Percentiles rank a stretch among this genome's conserved stretches.
Conservation (phyloP, 1,140 invertebrate genomes). For the Cotesia glomerata region DNA sequence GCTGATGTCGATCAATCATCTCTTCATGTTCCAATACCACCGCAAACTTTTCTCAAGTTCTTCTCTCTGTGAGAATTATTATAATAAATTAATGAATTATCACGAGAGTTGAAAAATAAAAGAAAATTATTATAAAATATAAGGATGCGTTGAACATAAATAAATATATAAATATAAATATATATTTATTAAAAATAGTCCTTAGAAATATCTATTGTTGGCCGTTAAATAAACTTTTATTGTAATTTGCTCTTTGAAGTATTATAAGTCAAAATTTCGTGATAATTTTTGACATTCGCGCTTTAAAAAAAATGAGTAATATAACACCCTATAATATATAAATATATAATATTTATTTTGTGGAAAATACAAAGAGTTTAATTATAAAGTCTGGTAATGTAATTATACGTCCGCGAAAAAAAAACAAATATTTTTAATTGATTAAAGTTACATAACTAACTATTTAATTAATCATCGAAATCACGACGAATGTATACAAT, state of each 20-base stretch:
- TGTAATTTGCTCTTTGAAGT: conserved; percentile 23
- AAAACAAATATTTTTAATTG: no score
- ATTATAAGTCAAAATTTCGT: conserved; percentile 7
- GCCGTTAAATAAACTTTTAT: conserved; percentile 20
- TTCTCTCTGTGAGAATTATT: conserved; percentile 75
- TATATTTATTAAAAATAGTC: conserved; percentile 3
- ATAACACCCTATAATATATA: not conserved
- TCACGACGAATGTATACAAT: not conserved
- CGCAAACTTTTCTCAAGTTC: conserved; percentile 88
- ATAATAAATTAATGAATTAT: conserved; percentile 7
- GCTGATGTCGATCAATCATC: conserved; percentile 80
- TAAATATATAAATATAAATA: not conserved
- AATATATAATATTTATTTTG: conserved; percentile 2
- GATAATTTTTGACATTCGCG: not conserved
- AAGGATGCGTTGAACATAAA: not conserved
- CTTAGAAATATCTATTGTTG: conserved; percentile 28
- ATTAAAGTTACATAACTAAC: not conserved
- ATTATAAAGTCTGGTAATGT: not conserved
- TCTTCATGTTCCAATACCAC: conserved; percentile 82
- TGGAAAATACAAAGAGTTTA: not conserved
- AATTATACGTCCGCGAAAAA: not conserved
- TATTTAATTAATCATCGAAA: not conserved
- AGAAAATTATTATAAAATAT: conserved; percentile 2
- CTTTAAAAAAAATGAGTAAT: not conserved
- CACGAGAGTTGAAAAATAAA: conserved; percentile 17